Evolutionary conservation across 2,797 vertebrate species (phyloP).

Genomic region (Macropus fuliginosus): DNA sequence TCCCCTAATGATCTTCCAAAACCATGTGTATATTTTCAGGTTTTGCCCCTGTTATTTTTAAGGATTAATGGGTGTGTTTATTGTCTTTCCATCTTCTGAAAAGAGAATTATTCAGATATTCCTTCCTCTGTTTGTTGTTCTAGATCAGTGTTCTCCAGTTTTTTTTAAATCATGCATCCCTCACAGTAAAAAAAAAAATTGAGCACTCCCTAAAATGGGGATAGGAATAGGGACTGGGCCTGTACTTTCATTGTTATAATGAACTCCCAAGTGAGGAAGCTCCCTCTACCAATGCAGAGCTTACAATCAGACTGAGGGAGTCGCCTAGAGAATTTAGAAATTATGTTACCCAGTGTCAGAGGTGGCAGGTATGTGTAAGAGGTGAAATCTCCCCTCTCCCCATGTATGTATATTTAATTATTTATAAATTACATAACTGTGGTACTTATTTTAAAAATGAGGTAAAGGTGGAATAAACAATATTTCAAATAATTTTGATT

Average conservation of each 20-base stretch:
- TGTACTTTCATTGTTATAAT: no score
- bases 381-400: neutral
- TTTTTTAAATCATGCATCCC: neutral
- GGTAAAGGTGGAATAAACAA: neutral
- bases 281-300: neutral
- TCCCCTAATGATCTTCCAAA: neutral
- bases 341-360: neutral
- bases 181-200: no score
- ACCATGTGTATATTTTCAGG: neutral
- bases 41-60: neutral
- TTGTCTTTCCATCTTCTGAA: neutral
- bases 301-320: neutral
- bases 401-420: no score
- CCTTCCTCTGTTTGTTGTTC: neutral
- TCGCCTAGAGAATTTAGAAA: neutral
- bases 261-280: neutral
- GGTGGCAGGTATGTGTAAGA: neutral
- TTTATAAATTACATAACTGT: no score
- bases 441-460: neutral
- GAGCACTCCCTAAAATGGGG: neutral
- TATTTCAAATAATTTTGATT: neutral
- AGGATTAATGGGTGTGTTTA: neutral
- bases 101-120: neutral
- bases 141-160: neutral
- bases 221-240: neutral